phyloP scores from a whole-genome alignment of 2,888 invertebrate species.

The Andrena camellia region DNA sequence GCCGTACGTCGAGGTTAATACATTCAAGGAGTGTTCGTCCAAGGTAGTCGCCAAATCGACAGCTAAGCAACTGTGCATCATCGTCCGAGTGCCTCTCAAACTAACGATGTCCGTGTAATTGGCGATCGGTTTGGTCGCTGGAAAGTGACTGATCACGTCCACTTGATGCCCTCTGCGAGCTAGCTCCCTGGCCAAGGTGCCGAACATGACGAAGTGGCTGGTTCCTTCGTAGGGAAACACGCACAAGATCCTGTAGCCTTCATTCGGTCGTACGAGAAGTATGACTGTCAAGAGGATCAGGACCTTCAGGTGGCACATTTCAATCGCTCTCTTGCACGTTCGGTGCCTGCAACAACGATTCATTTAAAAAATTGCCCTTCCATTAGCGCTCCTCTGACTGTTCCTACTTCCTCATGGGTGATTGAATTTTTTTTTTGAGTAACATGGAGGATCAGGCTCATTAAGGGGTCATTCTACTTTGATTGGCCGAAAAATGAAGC shows the following conservation, averaged over 20 bases:
- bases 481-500: too few relatives aligned
- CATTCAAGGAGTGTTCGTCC: not conserved
- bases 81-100: conserved; percentile 61
- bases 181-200: conserved; percentile 84
- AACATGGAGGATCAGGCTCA: too few relatives aligned
- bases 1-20: conserved; percentile 55
- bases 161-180: conserved; percentile 85
- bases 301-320: not conserved
- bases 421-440: too few relatives aligned
- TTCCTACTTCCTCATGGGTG: too few relatives aligned
- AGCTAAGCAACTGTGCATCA: conserved; percentile 68
- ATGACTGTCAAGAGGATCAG: not conserved
- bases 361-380: too few relatives aligned
- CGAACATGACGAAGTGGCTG: conserved; percentile 86
- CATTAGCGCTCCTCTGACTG: too few relatives aligned
- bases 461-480: too few relatives aligned
- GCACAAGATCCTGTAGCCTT: conserved; percentile 82
- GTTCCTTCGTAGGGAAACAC: conserved; percentile 84
- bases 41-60: conserved; percentile 47
- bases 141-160: conserved; percentile 82
- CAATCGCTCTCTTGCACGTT: not conserved
- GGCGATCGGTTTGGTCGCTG: conserved; percentile 76
- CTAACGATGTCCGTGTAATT: conserved; percentile 83
- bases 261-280: not conserved
- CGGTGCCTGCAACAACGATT: too few relatives aligned